These are phyloP conservation scores for Epicauta chinensis DNA, from an alignment of 1,140 invertebrate species.

Conservation along the genomic window DNA sequence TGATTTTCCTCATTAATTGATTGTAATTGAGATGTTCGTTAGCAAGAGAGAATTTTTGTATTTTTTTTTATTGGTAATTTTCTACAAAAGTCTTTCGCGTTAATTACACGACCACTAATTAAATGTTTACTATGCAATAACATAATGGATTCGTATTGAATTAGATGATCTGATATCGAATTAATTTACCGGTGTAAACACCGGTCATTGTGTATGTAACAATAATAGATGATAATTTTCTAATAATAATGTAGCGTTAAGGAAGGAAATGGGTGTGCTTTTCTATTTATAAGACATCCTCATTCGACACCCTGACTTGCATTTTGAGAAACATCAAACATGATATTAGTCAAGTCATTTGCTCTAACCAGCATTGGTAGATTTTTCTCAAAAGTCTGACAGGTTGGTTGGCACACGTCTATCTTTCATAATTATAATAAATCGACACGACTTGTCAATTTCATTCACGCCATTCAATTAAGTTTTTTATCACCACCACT, in stretches of 20 bases:
- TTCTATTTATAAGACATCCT: slow-evolving; percentile 7
- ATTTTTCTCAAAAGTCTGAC: slow-evolving; percentile 6
- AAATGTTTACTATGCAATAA: too few species aligned
- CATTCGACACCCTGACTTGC: slow-evolving; percentile 24
- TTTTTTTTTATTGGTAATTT: too few species aligned
- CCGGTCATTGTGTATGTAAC: too few species aligned
- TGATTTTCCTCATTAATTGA: slow-evolving; percentile 4
- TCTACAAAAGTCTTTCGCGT: too few species aligned
- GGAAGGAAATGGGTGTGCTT: slow-evolving; percentile 21
- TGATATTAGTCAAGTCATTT: slow-evolving; percentile 23
- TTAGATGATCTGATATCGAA: slow-evolving; percentile 1
- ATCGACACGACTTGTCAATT: slow-evolving; percentile 24
- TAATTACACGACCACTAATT: too few species aligned
- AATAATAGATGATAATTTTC: too few species aligned
- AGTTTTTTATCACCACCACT: too few species aligned
- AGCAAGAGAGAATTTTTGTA: too few species aligned
- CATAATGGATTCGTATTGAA: slow-evolving; percentile 5
- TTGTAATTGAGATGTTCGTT: not conserved
- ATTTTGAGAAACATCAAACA: slow-evolving; percentile 18
- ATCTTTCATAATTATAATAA: slow-evolving; percentile 23
- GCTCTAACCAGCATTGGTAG: slow-evolving; percentile 16
- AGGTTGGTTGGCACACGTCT: slow-evolving; percentile 23
- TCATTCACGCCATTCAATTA: slow-evolving; percentile 16
- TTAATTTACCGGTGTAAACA: too few species aligned
- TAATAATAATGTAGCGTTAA: not conserved